Evolutionary conservation across 2,888 invertebrate species (phyloP).

Genomic region (Eupithecia vulgata): DNA sequence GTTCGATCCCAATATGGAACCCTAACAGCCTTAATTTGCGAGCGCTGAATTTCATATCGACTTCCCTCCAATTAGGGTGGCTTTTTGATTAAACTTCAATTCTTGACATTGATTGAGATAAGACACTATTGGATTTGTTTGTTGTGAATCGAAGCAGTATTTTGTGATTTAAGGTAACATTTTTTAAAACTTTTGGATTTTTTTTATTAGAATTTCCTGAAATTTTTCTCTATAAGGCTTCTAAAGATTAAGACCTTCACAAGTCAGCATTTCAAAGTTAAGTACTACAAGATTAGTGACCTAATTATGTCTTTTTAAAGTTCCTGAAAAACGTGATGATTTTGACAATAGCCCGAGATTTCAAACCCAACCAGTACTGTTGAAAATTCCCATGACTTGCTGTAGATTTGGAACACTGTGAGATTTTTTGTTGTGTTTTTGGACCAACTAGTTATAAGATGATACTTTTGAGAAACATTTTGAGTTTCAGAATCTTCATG

Average conservation of each 20-base stretch:
- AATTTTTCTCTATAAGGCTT: not conserved
- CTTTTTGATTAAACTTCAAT: constrained; percentile 35
- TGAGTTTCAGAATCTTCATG: too few relatives aligned
- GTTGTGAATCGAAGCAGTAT: not conserved
- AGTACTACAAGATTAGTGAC: too few relatives aligned
- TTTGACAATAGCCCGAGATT: too few relatives aligned
- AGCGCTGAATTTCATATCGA: constrained; percentile 38
- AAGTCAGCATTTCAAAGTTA: not conserved
- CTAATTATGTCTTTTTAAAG: too few relatives aligned
- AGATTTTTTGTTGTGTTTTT: too few relatives aligned
- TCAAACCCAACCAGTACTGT: not conserved
- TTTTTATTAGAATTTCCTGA: not conserved
- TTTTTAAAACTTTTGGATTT: too few relatives aligned
- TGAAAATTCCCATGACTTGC: not conserved
- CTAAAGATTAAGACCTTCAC: not conserved
- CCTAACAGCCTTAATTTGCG: constrained; percentile 36
- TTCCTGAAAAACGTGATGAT: too few relatives aligned
- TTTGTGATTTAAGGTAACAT: too few relatives aligned
- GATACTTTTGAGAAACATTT: too few relatives aligned
- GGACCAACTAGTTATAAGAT: too few relatives aligned
- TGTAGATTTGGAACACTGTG: not conserved
- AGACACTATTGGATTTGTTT: constrained; percentile 1
- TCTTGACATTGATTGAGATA: constrained; percentile 22
- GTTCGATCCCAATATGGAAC: constrained; percentile 53
- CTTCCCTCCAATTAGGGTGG: constrained; percentile 32